Percentiles rank a stretch among this genome's conserved stretches.
Evolutionary conservation across 2,888 invertebrate genomes (phyloP).

Genomic region (Ellobium chinense): DNA sequence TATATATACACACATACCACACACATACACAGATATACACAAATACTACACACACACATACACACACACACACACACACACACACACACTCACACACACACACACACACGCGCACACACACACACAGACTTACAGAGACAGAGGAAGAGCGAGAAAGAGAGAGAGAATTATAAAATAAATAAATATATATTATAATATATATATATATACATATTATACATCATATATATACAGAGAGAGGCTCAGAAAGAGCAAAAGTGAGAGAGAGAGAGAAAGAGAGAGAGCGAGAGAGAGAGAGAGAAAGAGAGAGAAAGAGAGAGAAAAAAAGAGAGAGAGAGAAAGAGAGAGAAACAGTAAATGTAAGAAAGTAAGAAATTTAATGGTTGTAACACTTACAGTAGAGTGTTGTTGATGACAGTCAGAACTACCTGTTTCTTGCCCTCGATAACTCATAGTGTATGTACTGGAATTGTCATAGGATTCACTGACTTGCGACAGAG

Average conservation of each 20-base stretch:
- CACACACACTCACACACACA: too few species aligned
- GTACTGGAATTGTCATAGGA: too few species aligned
- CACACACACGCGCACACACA: not conserved
- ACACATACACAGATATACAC: not conserved
- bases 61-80: not conserved
- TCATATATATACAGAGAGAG: conserved; percentile 7
- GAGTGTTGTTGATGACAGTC: too few species aligned
- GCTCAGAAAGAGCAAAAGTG: not conserved
- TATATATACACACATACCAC: not conserved
- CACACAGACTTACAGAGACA: not conserved
- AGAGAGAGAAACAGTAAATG: not conserved
- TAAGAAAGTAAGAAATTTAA: too few species aligned
- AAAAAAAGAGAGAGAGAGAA: not conserved
- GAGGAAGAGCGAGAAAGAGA: conserved; percentile 9
- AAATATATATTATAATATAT: too few species aligned
- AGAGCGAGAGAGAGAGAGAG: not conserved
- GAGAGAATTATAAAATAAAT: too few species aligned
- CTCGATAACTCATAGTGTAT: too few species aligned
- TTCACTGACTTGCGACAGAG: too few species aligned
- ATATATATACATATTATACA: not conserved
- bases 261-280: not conserved
- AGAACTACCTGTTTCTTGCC: too few species aligned
- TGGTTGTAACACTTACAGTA: too few species aligned
- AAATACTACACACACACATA: conserved; percentile 10
- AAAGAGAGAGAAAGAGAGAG: conserved; percentile 13